Evolutionary conservation across 2,113 vertebrate species (phyloP).

Genomic region (Delphinapterus leucas): DNA sequence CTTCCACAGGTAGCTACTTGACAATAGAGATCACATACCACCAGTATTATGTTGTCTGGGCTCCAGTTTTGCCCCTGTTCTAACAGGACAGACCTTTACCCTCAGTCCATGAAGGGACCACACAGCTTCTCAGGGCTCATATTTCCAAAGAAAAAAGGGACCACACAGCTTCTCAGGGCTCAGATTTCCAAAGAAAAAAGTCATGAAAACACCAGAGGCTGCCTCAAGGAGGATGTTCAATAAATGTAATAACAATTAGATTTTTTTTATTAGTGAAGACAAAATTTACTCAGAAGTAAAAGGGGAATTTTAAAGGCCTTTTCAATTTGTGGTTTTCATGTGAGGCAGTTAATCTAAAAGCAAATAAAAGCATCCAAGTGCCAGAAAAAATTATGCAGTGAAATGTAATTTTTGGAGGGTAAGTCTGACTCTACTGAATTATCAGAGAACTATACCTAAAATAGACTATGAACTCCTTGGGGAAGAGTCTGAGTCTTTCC

Average conservation of each 20-base stretch:
- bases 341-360: slow-evolving; percentile 49
- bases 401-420: neutral
- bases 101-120: neutral
- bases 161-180: neutral
- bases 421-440: neutral
- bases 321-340: slow-evolving; percentile 42
- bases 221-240: neutral
- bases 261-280: slow-evolving; percentile 55
- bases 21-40: rapidly evolving
- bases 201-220: neutral
- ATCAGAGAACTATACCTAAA: slow-evolving; percentile 2
- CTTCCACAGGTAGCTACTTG: neutral
- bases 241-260: slow-evolving; percentile 30
- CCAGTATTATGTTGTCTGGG: neutral
- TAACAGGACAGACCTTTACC: neutral
- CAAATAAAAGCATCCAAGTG: slow-evolving; percentile 39
- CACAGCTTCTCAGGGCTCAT: neutral
- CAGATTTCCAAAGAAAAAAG: slow-evolving; percentile 3
- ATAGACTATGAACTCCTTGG: neutral
- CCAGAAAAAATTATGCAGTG: neutral
- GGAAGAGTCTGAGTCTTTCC: slow-evolving; percentile 13
- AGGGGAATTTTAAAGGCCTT: slow-evolving; percentile 46
- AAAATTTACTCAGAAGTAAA: slow-evolving; percentile 57
- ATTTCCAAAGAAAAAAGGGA: slow-evolving; percentile 1
- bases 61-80: neutral